Evolutionary conservation across 2,797 vertebrate genomes (phyloP).

Genomic region (Mus caroli): DNA sequence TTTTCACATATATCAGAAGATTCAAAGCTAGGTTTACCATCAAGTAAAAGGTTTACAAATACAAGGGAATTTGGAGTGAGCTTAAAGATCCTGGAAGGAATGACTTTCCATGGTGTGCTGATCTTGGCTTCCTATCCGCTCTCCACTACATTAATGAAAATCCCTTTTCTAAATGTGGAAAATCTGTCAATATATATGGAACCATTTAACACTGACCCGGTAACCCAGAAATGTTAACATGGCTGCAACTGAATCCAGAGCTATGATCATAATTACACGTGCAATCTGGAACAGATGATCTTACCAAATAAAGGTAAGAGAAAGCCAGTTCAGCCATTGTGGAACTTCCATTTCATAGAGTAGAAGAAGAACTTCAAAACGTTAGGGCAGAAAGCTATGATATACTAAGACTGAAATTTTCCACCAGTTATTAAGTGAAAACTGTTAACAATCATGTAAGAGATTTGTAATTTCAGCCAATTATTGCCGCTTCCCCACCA

Average conservation of each 20-base stretch:
- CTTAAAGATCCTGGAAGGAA: not conserved
- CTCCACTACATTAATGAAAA: not conserved
- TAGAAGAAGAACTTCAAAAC: not conserved
- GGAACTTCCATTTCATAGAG: not conserved
- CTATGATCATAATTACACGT: not conserved
- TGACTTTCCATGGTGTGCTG: not conserved
- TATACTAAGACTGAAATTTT: not conserved
- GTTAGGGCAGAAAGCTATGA: not conserved
- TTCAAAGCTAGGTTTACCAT: not conserved
- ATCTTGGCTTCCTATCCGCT: not conserved
- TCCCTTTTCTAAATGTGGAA: not conserved
- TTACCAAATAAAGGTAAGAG: not conserved
- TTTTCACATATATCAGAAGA: not conserved
- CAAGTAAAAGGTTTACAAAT: not conserved
- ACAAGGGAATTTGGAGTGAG: not conserved
- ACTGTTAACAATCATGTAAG: not conserved
- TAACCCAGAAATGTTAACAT: not conserved
- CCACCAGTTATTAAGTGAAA: not conserved
- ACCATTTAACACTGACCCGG: not conserved
- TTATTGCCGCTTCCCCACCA: not conserved
- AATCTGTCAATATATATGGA: not conserved
- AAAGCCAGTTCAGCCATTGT: not conserved
- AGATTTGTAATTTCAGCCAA: not conserved
- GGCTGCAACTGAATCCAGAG: not conserved
- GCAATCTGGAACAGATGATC: not conserved